Base-by-base conservation (phyloP, 2,113 vertebrate genomes). In the Neotoma lepida region DNA sequence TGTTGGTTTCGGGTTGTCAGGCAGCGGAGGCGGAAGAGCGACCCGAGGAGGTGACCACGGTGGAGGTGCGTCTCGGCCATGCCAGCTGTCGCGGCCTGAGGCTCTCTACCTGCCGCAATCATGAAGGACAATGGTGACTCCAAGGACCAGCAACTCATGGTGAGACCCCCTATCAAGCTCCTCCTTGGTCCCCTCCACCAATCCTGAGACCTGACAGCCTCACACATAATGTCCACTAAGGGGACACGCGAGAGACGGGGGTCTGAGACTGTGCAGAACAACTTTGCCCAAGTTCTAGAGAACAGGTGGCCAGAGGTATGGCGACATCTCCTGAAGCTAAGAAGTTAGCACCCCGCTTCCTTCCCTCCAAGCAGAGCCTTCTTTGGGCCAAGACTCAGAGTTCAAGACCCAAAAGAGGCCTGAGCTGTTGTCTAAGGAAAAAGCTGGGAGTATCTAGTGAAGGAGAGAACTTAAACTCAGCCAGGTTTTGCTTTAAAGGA, bases 1-100 rank as follows among this genome's bases (percentile, higher is more conserved):
- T 70, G 97, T 97, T 97, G 97, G 96, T 97, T 95, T 97, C 95
- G 73, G 97, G 97, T 97, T 97, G 97, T 97, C 97, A 97, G 94
- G 97, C 96, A 97, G 97, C 96, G 0, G 90, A 64, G 0, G 91
- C 64, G 4, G 86, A 68, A 78, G 2, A 73, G 89, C 18, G 51
- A 68, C 44, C 39, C 70, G 85, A 77, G 44, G 80, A 77, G 51
- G 56, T 51, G 81, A 76, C 13, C 14, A 51, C 33, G 9, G 86
- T 51, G 94, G 88, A 80, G 70, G 63, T 80, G 84, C n/a, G 61
- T 85, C 76, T 88, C 1, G 61, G 93, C 85, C 87, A 66, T 77
- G 93, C 68, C 73, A 6, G 14, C 44, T 2, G 54, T 68, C 64
- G 10, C 77, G 3, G 89, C 97, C 86, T 88, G 95, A 96, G 95